Base-by-base conservation (phyloP, 2,888 invertebrate species). In the Calliopum simillimum region DNA sequence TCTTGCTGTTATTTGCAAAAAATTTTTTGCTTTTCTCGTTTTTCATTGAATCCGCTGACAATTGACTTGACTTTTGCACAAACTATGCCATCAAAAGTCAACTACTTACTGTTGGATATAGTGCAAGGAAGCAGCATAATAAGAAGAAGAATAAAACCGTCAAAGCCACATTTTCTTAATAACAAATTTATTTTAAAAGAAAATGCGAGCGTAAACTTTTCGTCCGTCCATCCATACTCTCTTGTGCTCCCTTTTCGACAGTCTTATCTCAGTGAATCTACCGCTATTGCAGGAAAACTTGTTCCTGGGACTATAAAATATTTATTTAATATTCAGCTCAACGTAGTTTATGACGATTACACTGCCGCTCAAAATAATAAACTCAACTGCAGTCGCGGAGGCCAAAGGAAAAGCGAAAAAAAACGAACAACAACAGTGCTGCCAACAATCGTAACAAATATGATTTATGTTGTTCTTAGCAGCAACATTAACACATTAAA, bases 391-490 rank as follows among this genome's bases (percentile, higher is more conserved):
- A 51, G 51, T 53, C 63, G 47, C 13, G 41, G 49, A 46, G 23
- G 21, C 44, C 68, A 71, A 69, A 59, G 55, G 67, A 58, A 68
- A 79, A 79, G 77, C n/a, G 33, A 16, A 21, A 33, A 53, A 13
- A 41, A 51, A 41, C 12, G 12, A 51, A 43, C 11, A 46, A 55
- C 53, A 41, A 55, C 33, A n/a, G 6, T 65, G n/a, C 41, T 65
- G 55, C 53, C 53, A 53, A 47, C 58, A 55, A 53, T 44, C 43
- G 65, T 44, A 44, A n/a, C 55, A 65, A 65, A 55, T 43, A 76
- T 80, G 80, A 80, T 80, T 80, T 80, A 80, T 81, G 79, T 75
- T 77, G 71, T 73, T 74, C 69, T 74, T 68, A 71, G 68, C 68
- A 71, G 59, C 49, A 67, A 69, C 70, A 68, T 78, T 76, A 79